A percentile compares a stretch with the other conserved stretches of the same genome.
phyloP scores from a whole-genome alignment of 2,888 invertebrate species.

The Sinelater perroti region DNA sequence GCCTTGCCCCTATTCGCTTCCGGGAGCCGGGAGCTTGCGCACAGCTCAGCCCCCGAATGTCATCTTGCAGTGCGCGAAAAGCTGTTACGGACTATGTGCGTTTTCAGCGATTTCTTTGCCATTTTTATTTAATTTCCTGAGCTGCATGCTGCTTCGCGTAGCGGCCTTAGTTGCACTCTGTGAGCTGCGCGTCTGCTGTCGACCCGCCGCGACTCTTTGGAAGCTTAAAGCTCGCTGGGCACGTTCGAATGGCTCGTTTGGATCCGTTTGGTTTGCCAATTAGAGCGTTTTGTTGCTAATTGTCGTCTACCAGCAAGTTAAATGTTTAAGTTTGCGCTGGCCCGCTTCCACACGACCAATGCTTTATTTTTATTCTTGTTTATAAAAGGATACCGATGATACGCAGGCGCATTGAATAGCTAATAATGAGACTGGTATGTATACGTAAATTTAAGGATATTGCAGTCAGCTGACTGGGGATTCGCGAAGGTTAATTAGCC shows the following conservation, averaged over 20 bases:
- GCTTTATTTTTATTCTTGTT: constrained; percentile 25
- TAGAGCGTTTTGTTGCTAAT: constrained; percentile 13
- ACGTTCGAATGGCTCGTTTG: constrained; percentile 19
- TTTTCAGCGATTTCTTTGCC: constrained; percentile 34
- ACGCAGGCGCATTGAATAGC: constrained; percentile 53
- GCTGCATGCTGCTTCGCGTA: neutral
- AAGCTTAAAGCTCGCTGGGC: neutral
- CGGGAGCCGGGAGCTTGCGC: constrained; percentile 53
- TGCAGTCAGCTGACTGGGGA: constrained; percentile 23
- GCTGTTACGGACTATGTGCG: constrained; percentile 52
- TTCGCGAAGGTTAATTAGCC: constrained; percentile 21
- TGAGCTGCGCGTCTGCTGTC: too few relatives aligned
- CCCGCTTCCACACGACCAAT: constrained; percentile 1
- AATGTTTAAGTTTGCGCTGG: constrained; percentile 7
- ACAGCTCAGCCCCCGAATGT: constrained; percentile 47
- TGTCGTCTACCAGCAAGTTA: too few relatives aligned
- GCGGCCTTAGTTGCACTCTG: too few relatives aligned
- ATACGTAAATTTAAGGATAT: constrained; percentile 32
- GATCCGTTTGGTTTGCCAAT: constrained; percentile 19
- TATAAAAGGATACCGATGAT: constrained; percentile 37
- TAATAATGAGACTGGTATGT: constrained; percentile 55
- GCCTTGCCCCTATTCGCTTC: constrained; percentile 53
- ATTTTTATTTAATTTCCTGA: constrained; percentile 18
- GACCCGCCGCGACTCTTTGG: too few relatives aligned
- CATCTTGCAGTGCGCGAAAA: constrained; percentile 54